These are phyloP conservation scores for Gorsachius goisagi DNA, from an alignment of 2,113 vertebrate species.

Conservation along the genomic window DNA sequence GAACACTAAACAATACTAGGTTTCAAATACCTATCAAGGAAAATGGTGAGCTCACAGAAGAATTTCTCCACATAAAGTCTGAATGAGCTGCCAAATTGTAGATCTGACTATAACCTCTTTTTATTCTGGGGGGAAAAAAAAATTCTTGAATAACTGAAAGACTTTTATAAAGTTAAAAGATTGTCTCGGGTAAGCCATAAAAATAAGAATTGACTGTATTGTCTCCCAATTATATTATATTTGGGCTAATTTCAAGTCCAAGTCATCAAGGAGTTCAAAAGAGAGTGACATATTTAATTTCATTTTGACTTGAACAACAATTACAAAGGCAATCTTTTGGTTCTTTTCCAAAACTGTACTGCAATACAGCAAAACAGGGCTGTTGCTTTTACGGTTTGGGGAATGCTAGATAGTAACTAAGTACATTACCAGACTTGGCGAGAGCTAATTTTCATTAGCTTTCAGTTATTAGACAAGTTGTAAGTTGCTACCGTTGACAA, in stretches of 20 bases:
- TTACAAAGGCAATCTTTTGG: neutral
- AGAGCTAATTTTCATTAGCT: constrained; percentile 52
- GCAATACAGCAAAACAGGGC: neutral
- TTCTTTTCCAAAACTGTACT: constrained; percentile 5
- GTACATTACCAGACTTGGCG: neutral
- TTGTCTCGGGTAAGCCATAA: neutral
- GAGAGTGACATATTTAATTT: neutral
- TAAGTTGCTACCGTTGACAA: constrained; percentile 47
- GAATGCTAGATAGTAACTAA: neutral
- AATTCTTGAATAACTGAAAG: neutral
- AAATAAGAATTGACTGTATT: neutral
- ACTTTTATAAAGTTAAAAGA: neutral
- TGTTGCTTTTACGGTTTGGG: neutral
- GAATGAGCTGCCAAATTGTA: neutral
- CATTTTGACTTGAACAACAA: neutral
- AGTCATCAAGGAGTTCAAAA: neutral
- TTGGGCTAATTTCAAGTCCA: neutral
- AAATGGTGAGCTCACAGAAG: neutral
- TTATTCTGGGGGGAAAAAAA: neutral
- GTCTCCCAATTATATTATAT: neutral
- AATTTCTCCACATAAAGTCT: neutral
- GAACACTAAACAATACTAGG: neutral
- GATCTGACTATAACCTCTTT: neutral
- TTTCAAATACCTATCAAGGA: neutral
- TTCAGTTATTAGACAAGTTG: constrained; percentile 43